These are phyloP conservation scores for Ursus arctos DNA, from an alignment of 2,113 vertebrate genomes.

Conservation along the genomic window DNA sequence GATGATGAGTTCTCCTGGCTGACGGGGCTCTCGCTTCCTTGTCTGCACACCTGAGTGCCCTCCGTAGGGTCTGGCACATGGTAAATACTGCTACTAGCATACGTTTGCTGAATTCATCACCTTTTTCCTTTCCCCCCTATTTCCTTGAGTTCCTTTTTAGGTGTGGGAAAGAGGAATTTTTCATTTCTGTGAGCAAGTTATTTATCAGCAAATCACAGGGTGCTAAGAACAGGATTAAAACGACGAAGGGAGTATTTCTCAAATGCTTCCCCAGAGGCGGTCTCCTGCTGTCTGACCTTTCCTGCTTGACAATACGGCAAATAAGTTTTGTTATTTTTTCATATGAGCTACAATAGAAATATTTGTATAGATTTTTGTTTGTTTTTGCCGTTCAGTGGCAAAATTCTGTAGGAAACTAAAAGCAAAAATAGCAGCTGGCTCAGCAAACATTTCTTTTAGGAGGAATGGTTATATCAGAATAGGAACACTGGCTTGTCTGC, in stretches of 20 bases:
- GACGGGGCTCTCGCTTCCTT: rapidly evolving
- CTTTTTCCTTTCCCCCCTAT: not conserved
- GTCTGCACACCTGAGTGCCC: not conserved
- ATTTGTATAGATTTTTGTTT: constrained; percentile 57
- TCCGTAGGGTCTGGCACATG: not conserved
- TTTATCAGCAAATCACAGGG: constrained; percentile 36
- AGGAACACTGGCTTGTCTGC: not conserved
- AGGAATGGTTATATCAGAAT: not conserved
- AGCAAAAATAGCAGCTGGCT: not conserved
- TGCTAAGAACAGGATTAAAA: constrained; percentile 42
- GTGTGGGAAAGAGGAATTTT: not conserved
- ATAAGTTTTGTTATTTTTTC: constrained; percentile 37
- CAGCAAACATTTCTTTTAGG: constrained; percentile 16
- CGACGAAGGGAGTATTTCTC: not conserved
- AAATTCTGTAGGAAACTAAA: constrained; percentile 43
- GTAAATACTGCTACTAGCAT: not conserved
- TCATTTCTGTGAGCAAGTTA: constrained; percentile 41
- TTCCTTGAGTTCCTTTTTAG: constrained; percentile 3
- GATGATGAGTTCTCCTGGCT: not conserved
- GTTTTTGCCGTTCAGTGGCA: not conserved
- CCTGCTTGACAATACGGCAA: not conserved
- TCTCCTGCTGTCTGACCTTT: constrained; percentile 60
- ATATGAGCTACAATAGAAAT: constrained; percentile 37
- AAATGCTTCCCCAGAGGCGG: not conserved
- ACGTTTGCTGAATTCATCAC: not conserved